Conservation (phyloP, 2,888 invertebrate species). For the Octonoba sinensis region DNA sequence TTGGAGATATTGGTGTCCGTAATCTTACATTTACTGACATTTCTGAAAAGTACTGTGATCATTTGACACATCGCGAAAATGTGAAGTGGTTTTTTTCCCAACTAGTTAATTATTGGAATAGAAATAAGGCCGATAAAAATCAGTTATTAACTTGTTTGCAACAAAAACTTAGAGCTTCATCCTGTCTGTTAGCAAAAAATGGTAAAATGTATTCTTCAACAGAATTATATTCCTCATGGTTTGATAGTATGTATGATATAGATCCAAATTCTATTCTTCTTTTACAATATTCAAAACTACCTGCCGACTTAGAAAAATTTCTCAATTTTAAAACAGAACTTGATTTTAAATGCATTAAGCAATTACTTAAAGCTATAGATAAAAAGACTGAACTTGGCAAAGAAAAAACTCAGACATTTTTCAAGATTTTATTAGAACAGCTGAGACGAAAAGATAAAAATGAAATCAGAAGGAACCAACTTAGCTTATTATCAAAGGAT, state of each 20-base stretch:
- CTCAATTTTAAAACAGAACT: neutral
- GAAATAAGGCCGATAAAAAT: neutral
- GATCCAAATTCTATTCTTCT: neutral
- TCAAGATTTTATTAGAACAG: neutral
- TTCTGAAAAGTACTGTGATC: neutral
- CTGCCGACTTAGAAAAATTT: neutral
- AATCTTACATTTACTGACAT: conserved; percentile 1
- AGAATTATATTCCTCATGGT: neutral
- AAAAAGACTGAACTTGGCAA: neutral
- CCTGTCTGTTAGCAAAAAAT: neutral
- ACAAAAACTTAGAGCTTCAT: neutral
- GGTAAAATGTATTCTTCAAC: neutral
- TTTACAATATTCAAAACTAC: neutral
- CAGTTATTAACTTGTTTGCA: neutral
- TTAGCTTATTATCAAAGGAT: neutral
- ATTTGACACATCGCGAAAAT: neutral
- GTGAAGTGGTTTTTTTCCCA: neutral
- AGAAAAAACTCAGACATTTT: neutral
- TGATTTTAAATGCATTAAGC: neutral
- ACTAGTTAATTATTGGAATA: conserved; percentile 1
- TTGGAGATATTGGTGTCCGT: neutral
- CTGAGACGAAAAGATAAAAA: neutral
- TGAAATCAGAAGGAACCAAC: neutral
- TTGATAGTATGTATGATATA: neutral
- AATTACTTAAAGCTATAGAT: neutral